phyloP scores from a whole-genome alignment of 2,113 vertebrate species.

The Centropus unirufus region DNA sequence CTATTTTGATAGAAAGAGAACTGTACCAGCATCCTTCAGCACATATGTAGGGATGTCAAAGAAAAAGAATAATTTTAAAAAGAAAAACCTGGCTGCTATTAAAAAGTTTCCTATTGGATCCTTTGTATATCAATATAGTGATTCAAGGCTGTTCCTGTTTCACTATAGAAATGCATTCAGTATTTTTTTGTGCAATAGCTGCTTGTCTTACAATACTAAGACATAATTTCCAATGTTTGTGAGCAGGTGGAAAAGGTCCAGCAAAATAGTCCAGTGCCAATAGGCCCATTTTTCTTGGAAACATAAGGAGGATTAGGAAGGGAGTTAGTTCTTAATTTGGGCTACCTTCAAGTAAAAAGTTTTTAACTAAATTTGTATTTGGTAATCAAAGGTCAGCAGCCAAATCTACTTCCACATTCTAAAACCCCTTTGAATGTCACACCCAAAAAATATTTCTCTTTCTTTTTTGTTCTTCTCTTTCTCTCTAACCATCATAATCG shows the following conservation, averaged over 20 bases:
- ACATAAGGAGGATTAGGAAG: not conserved
- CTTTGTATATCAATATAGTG: conserved; percentile 16
- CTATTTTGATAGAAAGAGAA: conserved; percentile 58
- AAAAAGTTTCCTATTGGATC: conserved; percentile 26
- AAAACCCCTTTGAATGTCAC: not conserved
- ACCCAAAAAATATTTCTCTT: not conserved
- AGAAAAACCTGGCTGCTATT: conserved; percentile 45
- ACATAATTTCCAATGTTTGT: not conserved
- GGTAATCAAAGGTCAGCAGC: not conserved
- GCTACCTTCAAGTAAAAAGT: not conserved
- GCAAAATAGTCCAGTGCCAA: not conserved
- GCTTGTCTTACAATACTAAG: not conserved
- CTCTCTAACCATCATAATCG: not conserved
- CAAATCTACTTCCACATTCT: not conserved
- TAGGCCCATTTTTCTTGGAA: not conserved
- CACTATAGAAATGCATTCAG: not conserved
- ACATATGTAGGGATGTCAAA: conserved; percentile 59
- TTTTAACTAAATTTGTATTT: not conserved
- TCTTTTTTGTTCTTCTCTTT: not conserved
- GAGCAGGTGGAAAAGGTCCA: not conserved
- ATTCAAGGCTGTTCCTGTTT: conserved; percentile 7
- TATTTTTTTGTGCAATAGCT: not conserved
- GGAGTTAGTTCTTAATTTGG: not conserved
- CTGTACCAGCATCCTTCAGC: conserved; percentile 59
- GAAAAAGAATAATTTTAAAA: conserved; percentile 8